Evolutionary conservation across 2,113 vertebrate genomes (phyloP), one percentile per base, ranked within the genome.

Genomic region (Lipophrys pholis): DNA sequence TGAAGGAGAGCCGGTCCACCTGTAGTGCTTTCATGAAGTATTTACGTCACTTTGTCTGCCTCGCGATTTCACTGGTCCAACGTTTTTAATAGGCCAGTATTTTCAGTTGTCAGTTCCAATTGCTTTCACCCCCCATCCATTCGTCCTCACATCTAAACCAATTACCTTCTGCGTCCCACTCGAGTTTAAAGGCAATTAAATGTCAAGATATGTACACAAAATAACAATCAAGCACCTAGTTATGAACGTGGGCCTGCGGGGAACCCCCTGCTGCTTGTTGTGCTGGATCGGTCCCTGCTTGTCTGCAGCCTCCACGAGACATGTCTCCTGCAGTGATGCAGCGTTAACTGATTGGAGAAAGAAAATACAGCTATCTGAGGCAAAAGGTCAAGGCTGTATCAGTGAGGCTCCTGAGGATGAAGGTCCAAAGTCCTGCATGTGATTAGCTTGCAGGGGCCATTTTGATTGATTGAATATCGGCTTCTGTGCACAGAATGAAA

Each of bases 101-200:
- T 79, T 80, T 81, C 61, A 65, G 46, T 57, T 84, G 82, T 79
- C 83, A 80, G 16, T 48, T 64, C 63, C 63, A 69, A 68, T 79
- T 69, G 49, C 57, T 43, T 69, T 48, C 52, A 11, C 8, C 72
- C 58, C 42, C 35, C 17, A 46, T 82, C 60, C 15, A 43, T 35
- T 64, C 64, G 0, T 82, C 77, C 41, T 69, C 73, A 72, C 66
- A 72, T 83, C 67, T 55, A 46, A 86, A 78, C 69, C 65, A 81
- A 85, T 87, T 86, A 87, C 77, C 79, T 79, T 53, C 11, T 30
- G 51, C 15, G 52, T 71, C 66, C 83, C 82, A 75, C 69, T 36
- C 50, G 80, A 79, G 57, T 80, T 80, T 82, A 64, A 78, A 89
- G 51, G 77, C 71, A 82, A 88, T 82, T 86, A 86, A 80, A 86